Conservation (phyloP, 2,797 vertebrate species). For the Schizopygopsis pylzovi region DNA sequence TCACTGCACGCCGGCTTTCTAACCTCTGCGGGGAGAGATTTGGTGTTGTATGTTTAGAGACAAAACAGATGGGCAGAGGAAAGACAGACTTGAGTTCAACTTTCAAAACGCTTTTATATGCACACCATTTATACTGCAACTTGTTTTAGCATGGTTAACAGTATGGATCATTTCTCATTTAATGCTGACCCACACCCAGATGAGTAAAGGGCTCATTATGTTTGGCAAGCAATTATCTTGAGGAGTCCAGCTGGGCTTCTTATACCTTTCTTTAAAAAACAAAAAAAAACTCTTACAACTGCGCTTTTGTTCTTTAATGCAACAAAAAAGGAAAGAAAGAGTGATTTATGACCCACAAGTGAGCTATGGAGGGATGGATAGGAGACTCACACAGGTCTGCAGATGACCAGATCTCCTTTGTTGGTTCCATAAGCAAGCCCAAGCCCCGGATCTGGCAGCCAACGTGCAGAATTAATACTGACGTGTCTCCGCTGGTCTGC, state of each 20-base stretch:
- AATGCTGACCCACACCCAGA: constrained; percentile 7
- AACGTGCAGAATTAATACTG: constrained; percentile 98
- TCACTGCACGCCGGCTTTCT: neutral
- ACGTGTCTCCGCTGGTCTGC: constrained; percentile 96
- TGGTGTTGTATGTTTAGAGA: constrained; percentile 34
- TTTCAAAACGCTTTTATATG: neutral
- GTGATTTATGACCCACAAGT: neutral
- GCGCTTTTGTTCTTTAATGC: constrained; percentile 6
- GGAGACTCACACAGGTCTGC: constrained; percentile 93
- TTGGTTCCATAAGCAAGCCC: constrained; percentile 98
- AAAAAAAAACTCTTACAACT: neutral
- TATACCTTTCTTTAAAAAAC: neutral
- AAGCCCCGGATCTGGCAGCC: constrained; percentile 95
- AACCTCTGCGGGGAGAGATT: constrained; percentile 25
- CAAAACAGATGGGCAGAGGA: constrained; percentile 42
- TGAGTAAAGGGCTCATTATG: constrained; percentile 14
- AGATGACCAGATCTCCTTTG: constrained; percentile 98
- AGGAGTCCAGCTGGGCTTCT: neutral
- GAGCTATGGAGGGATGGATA: neutral
- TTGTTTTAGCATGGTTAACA: constrained; percentile 7
- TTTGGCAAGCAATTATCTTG: constrained; percentile 8
- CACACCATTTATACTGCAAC: neutral
- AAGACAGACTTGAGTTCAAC: constrained; percentile 18
- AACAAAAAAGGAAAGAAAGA: neutral
- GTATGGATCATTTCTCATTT: neutral